Percentiles rank a stretch among this genome's conserved stretches.
Conservation (phyloP, 2,113 vertebrate genomes). For the Neogale vison region DNA sequence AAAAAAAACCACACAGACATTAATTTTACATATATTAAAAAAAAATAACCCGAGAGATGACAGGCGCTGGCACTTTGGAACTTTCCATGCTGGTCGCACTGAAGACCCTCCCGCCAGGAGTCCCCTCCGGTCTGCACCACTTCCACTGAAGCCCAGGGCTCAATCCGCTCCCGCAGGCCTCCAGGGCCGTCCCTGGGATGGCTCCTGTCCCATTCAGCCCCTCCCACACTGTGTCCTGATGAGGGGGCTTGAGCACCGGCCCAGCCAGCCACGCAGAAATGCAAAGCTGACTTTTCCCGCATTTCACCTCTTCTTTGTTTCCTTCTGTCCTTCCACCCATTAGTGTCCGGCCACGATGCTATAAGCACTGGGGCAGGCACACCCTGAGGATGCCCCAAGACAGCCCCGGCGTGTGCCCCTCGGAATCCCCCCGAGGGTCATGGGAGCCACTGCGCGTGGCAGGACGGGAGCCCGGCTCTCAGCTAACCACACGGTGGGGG, state of each 20-base stretch:
- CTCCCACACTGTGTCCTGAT: too few relatives aligned
- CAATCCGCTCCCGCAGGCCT: rapidly evolving
- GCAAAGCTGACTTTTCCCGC: background rate
- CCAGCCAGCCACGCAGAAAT: background rate
- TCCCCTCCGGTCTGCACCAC: background rate
- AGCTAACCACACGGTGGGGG: background rate
- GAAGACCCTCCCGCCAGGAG: too few relatives aligned
- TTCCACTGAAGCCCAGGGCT: background rate
- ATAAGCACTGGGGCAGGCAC: background rate
- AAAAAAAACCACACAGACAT: too few relatives aligned
- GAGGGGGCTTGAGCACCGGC: rapidly evolving
- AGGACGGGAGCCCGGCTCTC: background rate
- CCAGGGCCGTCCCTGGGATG: background rate
- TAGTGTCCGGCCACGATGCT: background rate
- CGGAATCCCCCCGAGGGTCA: background rate
- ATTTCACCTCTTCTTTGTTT: background rate
- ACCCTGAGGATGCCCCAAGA: rapidly evolving
- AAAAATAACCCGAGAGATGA: background rate
- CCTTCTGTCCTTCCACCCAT: background rate
- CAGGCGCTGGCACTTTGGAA: too few relatives aligned
- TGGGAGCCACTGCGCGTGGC: background rate
- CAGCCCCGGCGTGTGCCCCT: background rate
- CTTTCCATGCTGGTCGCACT: background rate
- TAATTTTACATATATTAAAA: too few relatives aligned
- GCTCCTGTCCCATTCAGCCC: background rate